Base-by-base conservation (phyloP, 2,797 vertebrate genomes). In the Molossus alvarezi region DNA sequence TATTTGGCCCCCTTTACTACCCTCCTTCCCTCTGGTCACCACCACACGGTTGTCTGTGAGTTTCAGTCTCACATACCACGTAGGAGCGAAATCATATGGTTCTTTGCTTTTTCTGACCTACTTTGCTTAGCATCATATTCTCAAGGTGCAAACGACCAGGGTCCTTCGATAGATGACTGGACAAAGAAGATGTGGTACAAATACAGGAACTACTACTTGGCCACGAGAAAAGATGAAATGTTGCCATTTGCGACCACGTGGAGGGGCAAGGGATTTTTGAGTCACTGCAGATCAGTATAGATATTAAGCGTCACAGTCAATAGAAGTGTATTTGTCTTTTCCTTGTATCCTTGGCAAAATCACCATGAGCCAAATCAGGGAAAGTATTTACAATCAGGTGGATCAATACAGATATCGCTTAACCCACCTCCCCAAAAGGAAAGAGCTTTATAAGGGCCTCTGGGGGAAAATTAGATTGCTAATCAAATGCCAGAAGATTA, bases 401-500 rank as follows among this genome's bases (percentile, higher is more conserved):
- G 33, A 5, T 72, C 87, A 13, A 41, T 57, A 53, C 0, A 14
- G 60, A 45, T 0, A 33, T 80, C 37, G 60, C 53, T 76, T 57
- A 84, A 76, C 23, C 20, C 48, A 41, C 53, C 29, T 45, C 55
- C 29, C 27, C 82, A 12, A 41, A 62, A 88, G 77, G 62, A 96
- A 95, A 79, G 77, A 9, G 1, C 82, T 88, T 92, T 37, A n/a
- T 21, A 18, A 48, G 41, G 18, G 18, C 62, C 88, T 82, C 88
- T n/a, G 33, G 62, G 77, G 73, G 62, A 85, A 95, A 90, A 79
- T 53, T 9, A 93, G 94, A 51, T 41, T 57, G 65, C 76, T 91
- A 62, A 71, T 88, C 65, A 90, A 84, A 64, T 45, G 67, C 10
- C 62, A 12, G 77, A 85, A 76, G 73, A 87, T 17, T 91, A 13